These are phyloP conservation scores for Ellobius talpinus DNA, from an alignment of 2,113 vertebrate species.

Conservation along the genomic window DNA sequence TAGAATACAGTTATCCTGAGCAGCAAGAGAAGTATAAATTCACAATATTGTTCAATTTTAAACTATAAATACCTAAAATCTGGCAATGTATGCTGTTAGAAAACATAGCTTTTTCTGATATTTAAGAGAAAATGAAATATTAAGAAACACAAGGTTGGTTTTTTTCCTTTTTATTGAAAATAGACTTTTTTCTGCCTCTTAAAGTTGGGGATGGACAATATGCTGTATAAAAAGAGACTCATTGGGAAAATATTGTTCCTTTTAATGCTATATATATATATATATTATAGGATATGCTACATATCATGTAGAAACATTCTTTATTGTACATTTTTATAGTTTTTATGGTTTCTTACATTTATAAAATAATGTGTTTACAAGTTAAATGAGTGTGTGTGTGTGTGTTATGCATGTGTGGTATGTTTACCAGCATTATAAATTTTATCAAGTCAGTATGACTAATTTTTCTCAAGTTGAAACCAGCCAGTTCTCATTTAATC, in stretches of 20 bases:
- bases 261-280: background rate
- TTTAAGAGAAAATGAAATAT: background rate
- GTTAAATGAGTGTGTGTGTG: background rate
- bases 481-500: background rate
- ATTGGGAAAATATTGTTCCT: background rate
- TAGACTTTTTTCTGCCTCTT: background rate
- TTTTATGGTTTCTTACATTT: background rate
- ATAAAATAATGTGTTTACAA: background rate
- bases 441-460: background rate
- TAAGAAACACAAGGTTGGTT: background rate
- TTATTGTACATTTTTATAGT: background rate
- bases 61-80: background rate
- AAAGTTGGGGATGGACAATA: fast-evolving
- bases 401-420: background rate
- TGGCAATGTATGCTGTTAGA: background rate
- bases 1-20: background rate
- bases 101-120: background rate
- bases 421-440: background rate
- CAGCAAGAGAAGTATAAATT: background rate
- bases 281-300: background rate
- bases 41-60: background rate
- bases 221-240: background rate
- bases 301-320: background rate
- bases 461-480: background rate
- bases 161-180: background rate